A percentile compares a stretch with the other conserved stretches of the same genome.
Conservation (phyloP, 2,113 vertebrate genomes). For the Apteryx owenii region DNA sequence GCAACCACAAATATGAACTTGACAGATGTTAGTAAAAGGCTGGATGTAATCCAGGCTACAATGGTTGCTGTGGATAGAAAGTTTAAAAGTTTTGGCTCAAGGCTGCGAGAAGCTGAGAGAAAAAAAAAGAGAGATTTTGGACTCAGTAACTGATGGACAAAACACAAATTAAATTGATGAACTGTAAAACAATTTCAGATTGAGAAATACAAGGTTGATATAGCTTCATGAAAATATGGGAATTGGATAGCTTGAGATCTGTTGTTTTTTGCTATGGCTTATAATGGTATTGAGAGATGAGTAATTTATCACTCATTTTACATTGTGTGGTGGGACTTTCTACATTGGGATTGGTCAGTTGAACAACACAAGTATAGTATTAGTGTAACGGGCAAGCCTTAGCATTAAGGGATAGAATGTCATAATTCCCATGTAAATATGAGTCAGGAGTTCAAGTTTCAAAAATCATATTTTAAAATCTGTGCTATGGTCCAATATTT, state of each 20-base stretch:
- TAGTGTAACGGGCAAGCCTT: not conserved
- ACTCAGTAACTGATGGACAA: not conserved
- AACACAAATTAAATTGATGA: slow-evolving; percentile 9
- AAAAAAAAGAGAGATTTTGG: not conserved
- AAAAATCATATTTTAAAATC: slow-evolving; percentile 32
- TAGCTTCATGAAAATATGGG: not conserved
- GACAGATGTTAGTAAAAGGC: slow-evolving; percentile 67
- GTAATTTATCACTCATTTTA: slow-evolving; percentile 36
- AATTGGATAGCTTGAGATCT: not conserved
- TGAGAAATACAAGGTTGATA: not conserved
- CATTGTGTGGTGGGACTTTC: not conserved
- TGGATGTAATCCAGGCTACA: slow-evolving; percentile 48
- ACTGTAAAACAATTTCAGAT: slow-evolving; percentile 19
- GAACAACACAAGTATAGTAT: not conserved
- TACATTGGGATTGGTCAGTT: not conserved
- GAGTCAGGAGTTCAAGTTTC: slow-evolving; percentile 50
- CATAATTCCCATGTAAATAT: slow-evolving; percentile 37
- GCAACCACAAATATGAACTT: slow-evolving; percentile 63
- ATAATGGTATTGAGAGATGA: slow-evolving; percentile 11
- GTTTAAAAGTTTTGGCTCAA: slow-evolving; percentile 52
- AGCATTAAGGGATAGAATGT: slow-evolving; percentile 18
- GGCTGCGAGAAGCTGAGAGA: not conserved
- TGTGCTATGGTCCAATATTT: slow-evolving; percentile 15
- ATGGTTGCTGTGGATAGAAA: slow-evolving; percentile 41
- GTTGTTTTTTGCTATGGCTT: slow-evolving; percentile 23